Conservation (phyloP, 2,113 vertebrate genomes). For the Phaethornis superciliosus region DNA sequence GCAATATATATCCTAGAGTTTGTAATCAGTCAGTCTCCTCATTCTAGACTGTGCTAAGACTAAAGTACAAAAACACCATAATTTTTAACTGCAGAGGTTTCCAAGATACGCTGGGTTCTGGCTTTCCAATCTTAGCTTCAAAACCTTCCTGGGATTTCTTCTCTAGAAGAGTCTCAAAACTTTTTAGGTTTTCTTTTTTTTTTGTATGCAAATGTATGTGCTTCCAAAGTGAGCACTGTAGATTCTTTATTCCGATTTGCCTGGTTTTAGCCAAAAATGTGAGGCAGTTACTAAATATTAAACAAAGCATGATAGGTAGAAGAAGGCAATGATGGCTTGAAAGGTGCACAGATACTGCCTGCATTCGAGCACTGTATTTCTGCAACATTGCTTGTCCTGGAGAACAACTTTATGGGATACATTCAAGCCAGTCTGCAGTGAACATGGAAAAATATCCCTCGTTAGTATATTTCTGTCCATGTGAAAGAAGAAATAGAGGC, state of each 20-base stretch:
- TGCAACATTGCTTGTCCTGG: not conserved
- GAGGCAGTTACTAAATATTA: not conserved
- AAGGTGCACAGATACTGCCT: not conserved
- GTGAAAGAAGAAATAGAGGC: not conserved
- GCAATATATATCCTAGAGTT: not conserved
- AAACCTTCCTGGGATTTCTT: conserved; percentile 4
- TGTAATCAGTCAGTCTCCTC: not conserved
- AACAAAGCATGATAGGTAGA: not conserved
- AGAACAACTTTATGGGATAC: not conserved
- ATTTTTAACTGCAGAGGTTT: not conserved
- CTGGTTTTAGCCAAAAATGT: not conserved
- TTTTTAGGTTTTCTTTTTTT: not conserved
- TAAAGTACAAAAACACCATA: not conserved
- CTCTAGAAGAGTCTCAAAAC: not conserved
- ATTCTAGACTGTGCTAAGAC: not conserved
- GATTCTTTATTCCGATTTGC: not conserved
- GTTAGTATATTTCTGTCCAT: not conserved
- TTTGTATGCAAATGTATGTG: not conserved
- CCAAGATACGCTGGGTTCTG: not conserved
- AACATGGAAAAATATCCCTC: not conserved
- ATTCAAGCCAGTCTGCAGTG: not conserved
- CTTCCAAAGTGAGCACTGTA: not conserved
- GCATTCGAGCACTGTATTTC: not conserved
- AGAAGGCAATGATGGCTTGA: not conserved
- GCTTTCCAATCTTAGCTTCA: conserved; percentile 6